A percentile compares a stretch with the other conserved stretches of the same genome.
These are phyloP conservation scores for Elephas maximus DNA, from an alignment of 2,113 vertebrate species.

Conservation along the genomic window DNA sequence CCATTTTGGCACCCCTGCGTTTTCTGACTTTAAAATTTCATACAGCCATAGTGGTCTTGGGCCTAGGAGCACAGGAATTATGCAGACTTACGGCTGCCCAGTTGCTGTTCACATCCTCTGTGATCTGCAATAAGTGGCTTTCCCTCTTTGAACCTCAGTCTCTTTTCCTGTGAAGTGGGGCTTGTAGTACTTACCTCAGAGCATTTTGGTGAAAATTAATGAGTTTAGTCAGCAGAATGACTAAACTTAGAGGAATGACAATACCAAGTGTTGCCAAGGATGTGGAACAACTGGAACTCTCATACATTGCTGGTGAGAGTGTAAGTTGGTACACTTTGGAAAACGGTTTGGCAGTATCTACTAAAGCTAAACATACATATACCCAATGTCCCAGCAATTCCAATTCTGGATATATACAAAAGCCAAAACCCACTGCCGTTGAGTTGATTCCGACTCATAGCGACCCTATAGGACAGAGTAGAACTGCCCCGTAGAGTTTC, in stretches of 20 bases:
- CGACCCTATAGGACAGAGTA: no score
- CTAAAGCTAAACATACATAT: background rate
- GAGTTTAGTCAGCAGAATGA: constrained; percentile 1
- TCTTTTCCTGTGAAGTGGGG: background rate
- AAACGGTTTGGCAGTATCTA: background rate
- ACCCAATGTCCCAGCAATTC: background rate
- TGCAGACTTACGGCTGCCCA: background rate
- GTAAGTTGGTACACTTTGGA: background rate
- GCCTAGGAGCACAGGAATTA: background rate
- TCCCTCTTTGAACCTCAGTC: background rate
- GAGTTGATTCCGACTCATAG: no score
- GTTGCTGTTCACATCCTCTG: background rate
- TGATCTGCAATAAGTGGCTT: background rate
- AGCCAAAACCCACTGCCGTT: no score
- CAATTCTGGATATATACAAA: background rate
- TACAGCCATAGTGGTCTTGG: background rate
- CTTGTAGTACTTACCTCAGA: background rate
- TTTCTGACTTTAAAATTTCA: constrained; percentile 45
- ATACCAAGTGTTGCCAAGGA: background rate
- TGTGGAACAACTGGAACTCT: background rate
- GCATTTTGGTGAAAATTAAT: constrained; percentile 55
- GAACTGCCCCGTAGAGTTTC: no score
- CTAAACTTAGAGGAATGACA: constrained; percentile 35
- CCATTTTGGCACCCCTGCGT: background rate
- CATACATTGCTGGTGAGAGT: background rate